Conservation (phyloP, 2,113 vertebrate genomes). For the Salvelinus namaycush region DNA sequence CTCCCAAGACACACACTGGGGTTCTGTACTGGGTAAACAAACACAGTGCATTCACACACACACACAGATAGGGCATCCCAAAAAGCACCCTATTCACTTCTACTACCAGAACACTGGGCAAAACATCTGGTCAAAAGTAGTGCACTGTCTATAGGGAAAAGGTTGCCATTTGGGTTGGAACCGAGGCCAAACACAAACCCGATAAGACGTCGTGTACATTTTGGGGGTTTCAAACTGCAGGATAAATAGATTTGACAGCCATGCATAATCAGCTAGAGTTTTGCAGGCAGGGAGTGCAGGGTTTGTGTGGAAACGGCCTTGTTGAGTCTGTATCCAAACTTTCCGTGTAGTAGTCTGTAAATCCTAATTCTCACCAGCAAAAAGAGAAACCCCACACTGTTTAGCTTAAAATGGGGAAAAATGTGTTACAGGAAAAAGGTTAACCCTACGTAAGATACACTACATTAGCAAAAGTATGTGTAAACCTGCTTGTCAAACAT, state of each 20-base stretch:
- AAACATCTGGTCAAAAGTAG: too few species aligned
- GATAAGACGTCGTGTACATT: constrained; percentile 69
- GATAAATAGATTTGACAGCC: constrained; percentile 74
- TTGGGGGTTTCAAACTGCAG: constrained; percentile 61
- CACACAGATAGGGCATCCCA: background rate
- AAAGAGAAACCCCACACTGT: background rate
- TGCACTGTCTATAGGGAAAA: too few species aligned
- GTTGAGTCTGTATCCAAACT: constrained; percentile 62
- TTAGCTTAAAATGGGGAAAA: too few species aligned
- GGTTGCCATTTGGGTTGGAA: constrained; percentile 23
- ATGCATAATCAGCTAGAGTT: constrained; percentile 74
- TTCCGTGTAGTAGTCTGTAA: constrained; percentile 66
- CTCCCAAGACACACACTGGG: constrained; percentile 62
- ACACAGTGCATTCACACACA: constrained; percentile 43
- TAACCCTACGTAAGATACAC: constrained; percentile 9
- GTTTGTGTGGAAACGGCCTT: constrained; percentile 58
- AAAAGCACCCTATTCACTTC: too few species aligned
- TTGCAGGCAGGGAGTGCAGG: constrained; percentile 55
- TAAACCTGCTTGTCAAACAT: too few species aligned
- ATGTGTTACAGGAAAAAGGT: too few species aligned
- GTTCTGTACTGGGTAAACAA: constrained; percentile 70
- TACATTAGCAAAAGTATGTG: too few species aligned
- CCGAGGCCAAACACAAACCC: constrained; percentile 54
- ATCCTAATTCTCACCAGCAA: constrained; percentile 50
- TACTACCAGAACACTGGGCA: too few species aligned